phyloP scores from a whole-genome alignment of 2,888 invertebrate species.

The Spodoptera exigua region DNA sequence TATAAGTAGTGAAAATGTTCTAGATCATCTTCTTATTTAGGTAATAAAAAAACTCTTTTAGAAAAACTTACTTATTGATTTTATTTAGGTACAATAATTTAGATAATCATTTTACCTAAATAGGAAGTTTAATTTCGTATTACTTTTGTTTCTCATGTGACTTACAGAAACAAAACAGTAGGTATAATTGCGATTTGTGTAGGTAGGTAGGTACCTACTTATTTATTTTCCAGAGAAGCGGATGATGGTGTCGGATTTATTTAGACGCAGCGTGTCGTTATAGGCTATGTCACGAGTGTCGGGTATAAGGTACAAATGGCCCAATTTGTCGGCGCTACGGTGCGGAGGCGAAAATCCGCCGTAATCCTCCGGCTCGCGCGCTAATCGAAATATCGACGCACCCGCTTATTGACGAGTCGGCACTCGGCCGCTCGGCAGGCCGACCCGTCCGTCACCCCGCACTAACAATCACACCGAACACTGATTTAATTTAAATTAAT shows the following conservation, averaged over 20 bases:
- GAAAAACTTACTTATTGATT: too few relatives aligned
- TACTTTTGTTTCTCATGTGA: conserved; percentile 22
- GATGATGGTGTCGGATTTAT: conserved; percentile 46
- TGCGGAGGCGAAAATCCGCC: conserved; percentile 85
- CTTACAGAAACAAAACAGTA: conserved; percentile 22
- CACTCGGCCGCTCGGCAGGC: conserved; percentile 42
- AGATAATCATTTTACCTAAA: too few relatives aligned
- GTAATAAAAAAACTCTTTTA: too few relatives aligned
- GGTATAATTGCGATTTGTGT: conserved; percentile 27
- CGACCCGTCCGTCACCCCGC: conserved; percentile 32
- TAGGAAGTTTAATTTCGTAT: conserved; percentile 30
- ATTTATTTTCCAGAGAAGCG: conserved; percentile 25
- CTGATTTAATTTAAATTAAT: conserved; percentile 30
- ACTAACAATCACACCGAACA: conserved; percentile 32
- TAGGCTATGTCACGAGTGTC: conserved; percentile 55
- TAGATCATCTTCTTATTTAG: too few relatives aligned
- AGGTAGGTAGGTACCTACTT: too few relatives aligned
- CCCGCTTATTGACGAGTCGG: conserved; percentile 76
- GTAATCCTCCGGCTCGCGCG: conserved; percentile 83
- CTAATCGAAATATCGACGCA: conserved; percentile 88
- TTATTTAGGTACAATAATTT: too few relatives aligned
- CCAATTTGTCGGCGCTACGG: conserved; percentile 81
- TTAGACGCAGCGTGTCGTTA: conserved; percentile 45
- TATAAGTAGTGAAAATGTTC: too few relatives aligned
- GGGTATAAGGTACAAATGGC: conserved; percentile 80